Conservation (phyloP, 1,140 invertebrate genomes). For the Bombus soroeensis region DNA sequence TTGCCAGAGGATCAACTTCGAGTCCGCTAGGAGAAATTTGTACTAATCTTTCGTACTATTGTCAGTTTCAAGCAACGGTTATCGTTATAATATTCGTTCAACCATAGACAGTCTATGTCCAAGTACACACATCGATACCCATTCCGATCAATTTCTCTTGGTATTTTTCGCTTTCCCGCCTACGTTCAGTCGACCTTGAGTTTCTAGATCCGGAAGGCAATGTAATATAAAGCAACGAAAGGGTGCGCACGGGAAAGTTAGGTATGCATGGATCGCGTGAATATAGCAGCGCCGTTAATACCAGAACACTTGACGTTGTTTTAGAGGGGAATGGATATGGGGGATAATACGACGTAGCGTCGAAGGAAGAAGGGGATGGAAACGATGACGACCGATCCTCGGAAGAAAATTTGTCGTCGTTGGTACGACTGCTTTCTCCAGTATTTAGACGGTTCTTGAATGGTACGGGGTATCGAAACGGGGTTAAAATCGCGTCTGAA, state of each 20-base stretch:
- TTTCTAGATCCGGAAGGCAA: constrained; percentile 46
- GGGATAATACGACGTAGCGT: constrained; percentile 33
- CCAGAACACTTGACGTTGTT: constrained; percentile 62
- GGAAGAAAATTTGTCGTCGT: constrained; percentile 56
- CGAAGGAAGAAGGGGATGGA: constrained; percentile 33
- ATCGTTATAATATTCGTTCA: constrained; percentile 8
- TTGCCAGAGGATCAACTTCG: not conserved
- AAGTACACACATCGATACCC: not conserved
- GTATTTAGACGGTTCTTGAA: constrained; percentile 54
- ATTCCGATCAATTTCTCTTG: not conserved
- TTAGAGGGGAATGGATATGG: constrained; percentile 33
- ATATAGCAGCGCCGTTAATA: constrained; percentile 76
- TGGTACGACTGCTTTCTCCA: constrained; percentile 60
- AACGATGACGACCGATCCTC: constrained; percentile 19
- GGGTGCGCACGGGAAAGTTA: constrained; percentile 59
- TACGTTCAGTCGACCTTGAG: constrained; percentile 18
- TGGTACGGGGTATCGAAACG: constrained; percentile 38
- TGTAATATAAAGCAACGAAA: constrained; percentile 53
- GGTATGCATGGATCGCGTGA: constrained; percentile 75
- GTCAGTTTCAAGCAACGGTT: not conserved
- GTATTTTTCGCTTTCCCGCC: not conserved
- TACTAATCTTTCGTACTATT: not conserved
- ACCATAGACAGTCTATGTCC: constrained; percentile 29
- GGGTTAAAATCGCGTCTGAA: constrained; percentile 51
- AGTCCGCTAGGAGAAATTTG: not conserved